Conservation (phyloP, 2,888 invertebrate species). For the Stenotaenia linearis region DNA sequence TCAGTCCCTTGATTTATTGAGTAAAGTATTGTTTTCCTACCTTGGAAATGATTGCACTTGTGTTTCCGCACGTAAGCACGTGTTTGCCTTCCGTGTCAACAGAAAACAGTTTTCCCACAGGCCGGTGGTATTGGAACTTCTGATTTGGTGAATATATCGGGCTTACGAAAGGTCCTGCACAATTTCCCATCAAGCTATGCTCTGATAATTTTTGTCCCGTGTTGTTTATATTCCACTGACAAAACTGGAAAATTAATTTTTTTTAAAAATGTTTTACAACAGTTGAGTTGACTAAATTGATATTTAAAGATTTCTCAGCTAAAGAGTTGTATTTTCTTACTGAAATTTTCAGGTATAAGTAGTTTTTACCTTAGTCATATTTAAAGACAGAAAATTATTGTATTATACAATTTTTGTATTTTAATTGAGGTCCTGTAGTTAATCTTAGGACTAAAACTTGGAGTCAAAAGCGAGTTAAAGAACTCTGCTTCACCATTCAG, state of each 20-base stretch:
- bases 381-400: no score
- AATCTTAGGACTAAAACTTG: no score
- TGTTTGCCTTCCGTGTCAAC: conserved; percentile 50
- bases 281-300: no score
- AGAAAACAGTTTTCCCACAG: conserved; percentile 50
- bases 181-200: conserved; percentile 43
- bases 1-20: background rate
- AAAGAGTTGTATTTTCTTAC: no score
- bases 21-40: conserved; percentile 44
- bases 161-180: conserved; percentile 43
- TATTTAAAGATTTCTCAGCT: no score
- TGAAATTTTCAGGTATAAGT: no score
- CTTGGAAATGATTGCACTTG: conserved; percentile 49
- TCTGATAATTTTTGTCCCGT: conserved; percentile 47
- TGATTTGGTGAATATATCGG: conserved; percentile 34
- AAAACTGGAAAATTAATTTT: conserved; percentile 42
- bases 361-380: no score
- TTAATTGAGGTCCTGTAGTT: no score
- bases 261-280: background rate
- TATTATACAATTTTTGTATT: no score
- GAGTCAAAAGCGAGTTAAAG: no score
- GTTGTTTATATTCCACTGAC: conserved; percentile 49
- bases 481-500: no score
- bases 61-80: conserved; percentile 49
- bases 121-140: conserved; percentile 39